Conservation (phyloP, 2,888 invertebrate genomes). For the Synergus laeviventris region DNA sequence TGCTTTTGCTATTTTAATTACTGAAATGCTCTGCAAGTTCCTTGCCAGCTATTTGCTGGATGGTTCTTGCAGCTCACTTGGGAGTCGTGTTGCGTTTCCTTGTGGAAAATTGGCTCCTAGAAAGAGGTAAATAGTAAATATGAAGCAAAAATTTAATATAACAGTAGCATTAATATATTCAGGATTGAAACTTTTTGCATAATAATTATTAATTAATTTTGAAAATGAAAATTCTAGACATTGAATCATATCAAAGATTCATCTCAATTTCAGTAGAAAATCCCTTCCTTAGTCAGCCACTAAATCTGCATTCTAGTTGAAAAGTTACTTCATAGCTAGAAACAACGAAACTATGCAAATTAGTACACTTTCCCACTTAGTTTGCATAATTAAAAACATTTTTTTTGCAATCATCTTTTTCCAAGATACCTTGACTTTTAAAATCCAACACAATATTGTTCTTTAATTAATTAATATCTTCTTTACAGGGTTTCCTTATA, state of each 20-base stretch:
- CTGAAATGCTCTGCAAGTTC: slow-evolving; percentile 23
- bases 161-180: background rate
- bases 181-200: background rate
- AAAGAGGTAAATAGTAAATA: slow-evolving; percentile 3
- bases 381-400: background rate
- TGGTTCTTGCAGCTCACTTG: slow-evolving; percentile 20
- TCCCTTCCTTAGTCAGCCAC: background rate
- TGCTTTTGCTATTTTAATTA: slow-evolving; percentile 19
- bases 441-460: background rate
- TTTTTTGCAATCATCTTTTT: background rate
- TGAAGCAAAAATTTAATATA: background rate
- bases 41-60: slow-evolving; percentile 12
- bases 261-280: slow-evolving; percentile 1
- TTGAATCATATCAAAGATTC: too few species aligned
- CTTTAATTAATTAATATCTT: too few species aligned
- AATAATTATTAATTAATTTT: background rate
- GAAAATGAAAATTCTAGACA: too few species aligned
- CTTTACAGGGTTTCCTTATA: too few species aligned
- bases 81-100: slow-evolving; percentile 17
- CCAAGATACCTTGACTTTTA: background rate
- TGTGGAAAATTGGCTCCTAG: slow-evolving; percentile 4
- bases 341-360: too few species aligned
- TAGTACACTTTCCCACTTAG: background rate
- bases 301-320: background rate
- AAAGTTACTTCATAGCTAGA: background rate